Percentiles rank a stretch among this genome's conserved stretches.
Evolutionary conservation across 1,140 invertebrate species (phyloP).

Genomic region (Diprion similis): DNA sequence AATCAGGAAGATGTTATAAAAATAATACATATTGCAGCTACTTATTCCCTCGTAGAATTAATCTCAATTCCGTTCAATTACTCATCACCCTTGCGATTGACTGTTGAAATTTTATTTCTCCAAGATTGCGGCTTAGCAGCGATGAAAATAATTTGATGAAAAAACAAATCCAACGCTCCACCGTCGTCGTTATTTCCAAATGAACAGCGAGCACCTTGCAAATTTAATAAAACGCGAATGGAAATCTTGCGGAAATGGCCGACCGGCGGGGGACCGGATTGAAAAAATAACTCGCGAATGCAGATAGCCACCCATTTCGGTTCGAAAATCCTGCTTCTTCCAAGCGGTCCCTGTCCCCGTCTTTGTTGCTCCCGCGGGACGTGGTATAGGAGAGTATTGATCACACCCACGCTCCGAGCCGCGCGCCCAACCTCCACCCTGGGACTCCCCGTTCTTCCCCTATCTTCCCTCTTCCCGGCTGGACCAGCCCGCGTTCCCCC

Average conservation of each 20-base stretch:
- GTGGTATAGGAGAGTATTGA: constrained; percentile 55
- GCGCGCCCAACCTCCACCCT: constrained; percentile 28
- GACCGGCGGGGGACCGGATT: background rate
- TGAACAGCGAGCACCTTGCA: no score
- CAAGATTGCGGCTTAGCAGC: no score
- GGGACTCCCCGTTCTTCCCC: constrained; percentile 44
- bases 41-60: no score
- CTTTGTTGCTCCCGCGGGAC: constrained; percentile 50
- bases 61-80: no score
- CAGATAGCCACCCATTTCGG: background rate
- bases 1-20: no score
- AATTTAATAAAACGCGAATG: background rate
- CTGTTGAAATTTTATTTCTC: no score
- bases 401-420: constrained; percentile 52
- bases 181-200: no score
- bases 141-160: no score
- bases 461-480: constrained; percentile 34
- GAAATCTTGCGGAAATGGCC: background rate
- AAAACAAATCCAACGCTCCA: no score
- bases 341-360: constrained; percentile 35
- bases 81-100: no score
- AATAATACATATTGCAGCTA: no score
- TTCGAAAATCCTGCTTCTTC: constrained; percentile 30
- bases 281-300: background rate
- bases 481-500: constrained; percentile 9